Evolutionary conservation across 2,797 vertebrate species (phyloP).

Genomic region (Knipowitschia caucasica): DNA sequence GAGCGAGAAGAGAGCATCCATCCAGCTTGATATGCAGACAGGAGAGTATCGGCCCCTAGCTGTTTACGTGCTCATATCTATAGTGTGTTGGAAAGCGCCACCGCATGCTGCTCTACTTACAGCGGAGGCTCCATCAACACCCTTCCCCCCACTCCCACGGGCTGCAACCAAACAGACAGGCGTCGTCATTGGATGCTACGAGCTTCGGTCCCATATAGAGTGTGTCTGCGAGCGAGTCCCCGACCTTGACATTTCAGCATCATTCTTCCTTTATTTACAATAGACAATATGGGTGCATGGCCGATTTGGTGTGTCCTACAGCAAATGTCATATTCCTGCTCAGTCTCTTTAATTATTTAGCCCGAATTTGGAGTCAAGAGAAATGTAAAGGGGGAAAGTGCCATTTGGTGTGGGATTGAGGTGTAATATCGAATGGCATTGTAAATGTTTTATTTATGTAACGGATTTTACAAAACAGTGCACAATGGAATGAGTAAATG

Average conservation of each 20-base stretch:
- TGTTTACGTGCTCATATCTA: slow-evolving; percentile 3
- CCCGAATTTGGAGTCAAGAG: neutral
- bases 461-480: no score
- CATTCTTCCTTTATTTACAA: slow-evolving; percentile 1
- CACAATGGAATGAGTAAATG: no score
- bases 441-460: no score
- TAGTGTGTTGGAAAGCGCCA: slow-evolving; percentile 3
- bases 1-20: slow-evolving; percentile 38
- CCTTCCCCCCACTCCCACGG: slow-evolving; percentile 25
- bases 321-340: neutral
- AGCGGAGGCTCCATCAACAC: slow-evolving; percentile 18
- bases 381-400: neutral
- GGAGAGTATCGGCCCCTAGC: slow-evolving; percentile 12
- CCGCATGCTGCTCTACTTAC: slow-evolving; percentile 2
- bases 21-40: slow-evolving; percentile 42
- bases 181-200: slow-evolving; percentile 5
- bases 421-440: neutral
- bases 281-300: neutral
- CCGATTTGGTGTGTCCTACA: slow-evolving; percentile 1
- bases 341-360: slow-evolving; percentile 6
- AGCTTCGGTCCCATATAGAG: neutral
- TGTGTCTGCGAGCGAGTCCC: no score
- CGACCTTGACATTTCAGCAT: neutral
- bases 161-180: slow-evolving; percentile 8
- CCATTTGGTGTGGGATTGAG: neutral